A percentile compares a stretch with the other conserved stretches of the same genome.
Conservation (phyloP, 2,797 vertebrate species). For the Botia kubotai region DNA sequence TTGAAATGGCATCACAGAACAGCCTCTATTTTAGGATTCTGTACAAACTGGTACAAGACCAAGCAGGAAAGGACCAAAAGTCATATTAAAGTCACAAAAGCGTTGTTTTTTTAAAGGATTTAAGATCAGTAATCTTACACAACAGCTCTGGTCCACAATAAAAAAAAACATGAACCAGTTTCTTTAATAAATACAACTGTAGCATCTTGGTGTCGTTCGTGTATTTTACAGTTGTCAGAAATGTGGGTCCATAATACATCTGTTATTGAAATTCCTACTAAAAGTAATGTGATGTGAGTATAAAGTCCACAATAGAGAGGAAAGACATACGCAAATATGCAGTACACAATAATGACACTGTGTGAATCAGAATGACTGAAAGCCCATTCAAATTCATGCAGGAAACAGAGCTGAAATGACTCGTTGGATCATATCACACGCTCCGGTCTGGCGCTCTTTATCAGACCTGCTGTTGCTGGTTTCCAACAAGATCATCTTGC, state of each 20-base stretch:
- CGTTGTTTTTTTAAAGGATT: background rate
- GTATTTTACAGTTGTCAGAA: background rate
- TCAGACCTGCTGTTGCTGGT: background rate
- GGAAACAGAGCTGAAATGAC: background rate
- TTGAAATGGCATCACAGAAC: constrained; percentile 43
- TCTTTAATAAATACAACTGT: background rate
- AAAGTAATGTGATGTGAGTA: background rate
- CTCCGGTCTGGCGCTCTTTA: background rate
- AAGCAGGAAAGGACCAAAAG: background rate
- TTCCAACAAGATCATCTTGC: background rate
- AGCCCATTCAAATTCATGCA: background rate
- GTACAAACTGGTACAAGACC: background rate
- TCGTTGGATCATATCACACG: background rate
- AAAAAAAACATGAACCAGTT: background rate
- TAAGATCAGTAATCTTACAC: background rate
- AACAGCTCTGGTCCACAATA: too few species aligned
- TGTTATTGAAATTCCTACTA: background rate
- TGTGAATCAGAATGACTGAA: background rate
- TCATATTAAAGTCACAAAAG: background rate
- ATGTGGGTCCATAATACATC: background rate
- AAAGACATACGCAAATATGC: background rate
- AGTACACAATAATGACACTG: background rate
- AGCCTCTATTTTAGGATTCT: constrained; percentile 43
- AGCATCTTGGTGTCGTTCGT: background rate
- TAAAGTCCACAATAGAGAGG: background rate